These are phyloP conservation scores for Microcebus griseorufus DNA, from an alignment of 2,113 vertebrate species.

Conservation along the genomic window DNA sequence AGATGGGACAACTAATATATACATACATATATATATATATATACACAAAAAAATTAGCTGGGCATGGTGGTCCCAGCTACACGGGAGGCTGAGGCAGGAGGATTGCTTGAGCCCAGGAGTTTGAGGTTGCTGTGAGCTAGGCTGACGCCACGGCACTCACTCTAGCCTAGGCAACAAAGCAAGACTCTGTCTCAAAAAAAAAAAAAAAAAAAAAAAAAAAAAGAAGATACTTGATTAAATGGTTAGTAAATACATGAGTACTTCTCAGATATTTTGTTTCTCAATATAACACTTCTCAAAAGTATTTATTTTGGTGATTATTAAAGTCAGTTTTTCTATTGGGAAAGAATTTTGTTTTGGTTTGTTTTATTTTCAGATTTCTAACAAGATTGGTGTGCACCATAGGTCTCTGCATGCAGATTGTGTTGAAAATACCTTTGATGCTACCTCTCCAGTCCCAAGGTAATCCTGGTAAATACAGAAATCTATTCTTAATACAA, in stretches of 20 bases:
- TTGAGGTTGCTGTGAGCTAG: no score
- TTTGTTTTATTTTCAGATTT: neutral
- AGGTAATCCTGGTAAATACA: neutral
- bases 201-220: no score
- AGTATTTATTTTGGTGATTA: neutral
- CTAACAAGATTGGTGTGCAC: neutral
- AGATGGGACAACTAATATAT: neutral
- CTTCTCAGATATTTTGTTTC: neutral
- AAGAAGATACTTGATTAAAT: neutral
- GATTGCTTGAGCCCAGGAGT: no score
- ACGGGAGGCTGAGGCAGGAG: no score
- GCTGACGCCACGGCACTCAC: no score
- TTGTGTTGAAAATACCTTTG: neutral
- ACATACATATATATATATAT: no score
- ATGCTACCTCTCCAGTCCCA: neutral
- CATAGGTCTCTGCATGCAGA: neutral
- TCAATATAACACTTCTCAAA: neutral
- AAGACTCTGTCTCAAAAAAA: no score
- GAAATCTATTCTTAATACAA: slow-evolving; percentile 6
- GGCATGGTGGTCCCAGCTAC: no score
- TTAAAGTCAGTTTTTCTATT: neutral
- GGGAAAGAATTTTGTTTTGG: neutral
- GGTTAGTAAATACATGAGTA: neutral
- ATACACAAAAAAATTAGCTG: no score
- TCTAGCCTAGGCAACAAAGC: no score